Percentiles rank a stretch among this genome's conserved stretches.
phyloP scores from a whole-genome alignment of 2,113 vertebrate species.

The Bucco capensis region DNA sequence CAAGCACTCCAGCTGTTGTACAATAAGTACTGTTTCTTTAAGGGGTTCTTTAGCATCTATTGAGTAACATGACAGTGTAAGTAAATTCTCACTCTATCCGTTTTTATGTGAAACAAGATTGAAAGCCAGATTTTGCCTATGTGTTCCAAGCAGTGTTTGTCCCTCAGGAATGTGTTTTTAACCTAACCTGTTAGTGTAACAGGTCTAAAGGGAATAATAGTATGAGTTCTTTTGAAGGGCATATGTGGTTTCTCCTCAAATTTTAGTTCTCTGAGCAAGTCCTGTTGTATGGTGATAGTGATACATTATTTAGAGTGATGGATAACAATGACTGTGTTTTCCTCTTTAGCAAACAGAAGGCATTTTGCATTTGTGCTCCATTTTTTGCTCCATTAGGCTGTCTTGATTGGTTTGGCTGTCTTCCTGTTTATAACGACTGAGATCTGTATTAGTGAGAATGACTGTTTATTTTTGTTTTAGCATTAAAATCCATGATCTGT shows the following conservation, averaged over 20 bases:
- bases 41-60: background rate
- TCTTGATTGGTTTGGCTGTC: background rate
- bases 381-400: background rate
- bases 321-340: background rate
- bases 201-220: background rate
- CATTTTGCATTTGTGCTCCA: background rate
- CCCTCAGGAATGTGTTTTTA: background rate
- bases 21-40: background rate
- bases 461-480: slow-evolving; percentile 72
- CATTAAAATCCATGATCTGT: slow-evolving; percentile 94
- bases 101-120: background rate
- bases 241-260: background rate
- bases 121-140: background rate
- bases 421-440: background rate
- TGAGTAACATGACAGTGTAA: background rate
- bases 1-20: background rate
- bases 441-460: background rate
- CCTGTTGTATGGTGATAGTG: background rate
- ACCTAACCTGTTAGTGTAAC: background rate
- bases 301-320: background rate
- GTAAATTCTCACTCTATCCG: background rate
- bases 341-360: background rate
- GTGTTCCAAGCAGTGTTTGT: background rate
- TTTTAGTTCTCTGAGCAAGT: background rate
- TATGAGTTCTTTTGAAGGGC: background rate